A percentile compares a stretch with the other conserved stretches of the same genome.
These are phyloP conservation scores for Conopomorpha cramerella DNA, from an alignment of 1,140 invertebrate species.

Conservation along the genomic window DNA sequence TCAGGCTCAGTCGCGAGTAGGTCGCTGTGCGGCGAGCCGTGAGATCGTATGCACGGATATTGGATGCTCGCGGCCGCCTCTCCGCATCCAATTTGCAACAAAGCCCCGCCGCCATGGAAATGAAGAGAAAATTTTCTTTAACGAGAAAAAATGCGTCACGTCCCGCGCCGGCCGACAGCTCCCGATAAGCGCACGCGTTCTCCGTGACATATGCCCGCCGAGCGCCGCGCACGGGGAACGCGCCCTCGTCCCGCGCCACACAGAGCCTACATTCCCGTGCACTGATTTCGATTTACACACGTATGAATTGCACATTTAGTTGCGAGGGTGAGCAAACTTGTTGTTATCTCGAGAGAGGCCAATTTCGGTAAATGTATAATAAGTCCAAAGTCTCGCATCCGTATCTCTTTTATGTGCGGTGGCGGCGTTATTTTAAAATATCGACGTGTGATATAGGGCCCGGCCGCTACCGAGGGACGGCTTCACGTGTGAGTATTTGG, in stretches of 20 bases:
- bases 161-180: too few relatives aligned
- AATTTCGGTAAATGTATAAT: conserved; percentile 58
- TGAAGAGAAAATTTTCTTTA: too few relatives aligned
- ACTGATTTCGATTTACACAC: conserved; percentile 23
- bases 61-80: too few relatives aligned
- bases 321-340: conserved; percentile 55
- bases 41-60: too few relatives aligned
- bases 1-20: too few relatives aligned
- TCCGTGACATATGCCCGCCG: conserved; percentile 33
- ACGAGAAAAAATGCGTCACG: too few relatives aligned
- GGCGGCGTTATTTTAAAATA: conserved; percentile 48
- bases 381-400: conserved; percentile 53
- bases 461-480: too few relatives aligned
- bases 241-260: background rate
- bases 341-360: conserved; percentile 53
- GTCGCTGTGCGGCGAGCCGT: too few relatives aligned
- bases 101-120: too few relatives aligned
- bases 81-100: too few relatives aligned
- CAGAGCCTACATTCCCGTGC: conserved; percentile 11
- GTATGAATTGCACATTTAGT: conserved; percentile 54
- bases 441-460: conserved; percentile 35
- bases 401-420: conserved; percentile 46
- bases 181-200: too few relatives aligned
- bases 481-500: too few relatives aligned
- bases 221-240: conserved; percentile 1